Conservation (phyloP, 2,113 vertebrate genomes). For the Empidonax alnorum region DNA sequence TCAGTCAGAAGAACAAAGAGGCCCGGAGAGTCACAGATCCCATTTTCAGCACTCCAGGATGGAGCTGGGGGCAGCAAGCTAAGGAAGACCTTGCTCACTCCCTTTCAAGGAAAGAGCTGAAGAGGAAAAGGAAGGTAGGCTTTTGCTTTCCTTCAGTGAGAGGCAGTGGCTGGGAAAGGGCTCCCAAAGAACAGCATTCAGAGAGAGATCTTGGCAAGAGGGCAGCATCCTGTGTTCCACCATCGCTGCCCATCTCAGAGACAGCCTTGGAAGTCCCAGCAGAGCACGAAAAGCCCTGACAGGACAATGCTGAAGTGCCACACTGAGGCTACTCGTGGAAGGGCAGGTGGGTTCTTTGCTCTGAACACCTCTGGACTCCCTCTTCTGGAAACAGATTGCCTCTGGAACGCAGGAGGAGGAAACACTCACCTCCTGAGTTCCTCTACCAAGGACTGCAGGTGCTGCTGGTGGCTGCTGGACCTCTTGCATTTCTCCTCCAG, state of each 20-base stretch:
- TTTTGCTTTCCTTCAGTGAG: conserved; percentile 16
- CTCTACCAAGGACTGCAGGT: conserved; percentile 68
- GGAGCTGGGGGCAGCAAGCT: not conserved
- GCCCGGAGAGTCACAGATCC: not conserved
- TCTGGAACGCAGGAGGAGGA: not conserved
- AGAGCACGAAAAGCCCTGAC: not conserved
- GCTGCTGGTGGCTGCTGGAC: conserved; percentile 47
- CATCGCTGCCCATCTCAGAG: not conserved
- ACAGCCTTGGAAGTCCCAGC: not conserved
- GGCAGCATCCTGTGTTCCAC: not conserved
- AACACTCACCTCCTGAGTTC: conserved; percentile 63
- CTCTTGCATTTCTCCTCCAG: conserved; percentile 63
- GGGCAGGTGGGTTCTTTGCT: not conserved
- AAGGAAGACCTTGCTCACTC: not conserved
- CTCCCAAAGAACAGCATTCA: not conserved
- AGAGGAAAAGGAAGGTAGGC: not conserved
- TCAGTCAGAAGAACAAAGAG: not conserved
- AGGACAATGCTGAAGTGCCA: not conserved
- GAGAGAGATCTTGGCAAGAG: accelerated
- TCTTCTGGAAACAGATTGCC: not conserved
- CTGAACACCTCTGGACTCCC: not conserved
- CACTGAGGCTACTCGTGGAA: not conserved
- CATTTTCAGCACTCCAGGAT: not conserved
- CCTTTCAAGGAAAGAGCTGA: not conserved
- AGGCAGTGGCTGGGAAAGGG: not conserved